Percentiles rank a stretch among this genome's conserved stretches.
These are phyloP conservation scores for Eumerus sabulonum DNA, from an alignment of 2,888 invertebrate species.

Conservation along the genomic window DNA sequence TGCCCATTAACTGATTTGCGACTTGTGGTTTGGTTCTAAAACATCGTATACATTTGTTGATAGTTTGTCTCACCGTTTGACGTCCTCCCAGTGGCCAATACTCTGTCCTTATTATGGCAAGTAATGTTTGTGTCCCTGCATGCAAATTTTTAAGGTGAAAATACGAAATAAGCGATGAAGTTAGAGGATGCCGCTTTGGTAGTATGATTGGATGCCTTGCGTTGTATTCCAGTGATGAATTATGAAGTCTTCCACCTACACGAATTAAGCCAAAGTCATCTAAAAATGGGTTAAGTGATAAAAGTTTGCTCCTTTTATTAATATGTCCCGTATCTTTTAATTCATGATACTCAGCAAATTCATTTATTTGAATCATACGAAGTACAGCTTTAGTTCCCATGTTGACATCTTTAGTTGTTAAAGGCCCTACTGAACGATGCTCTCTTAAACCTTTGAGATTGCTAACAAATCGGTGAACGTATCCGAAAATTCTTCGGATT, in stretches of 20 bases:
- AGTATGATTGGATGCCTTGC: constrained; percentile 20
- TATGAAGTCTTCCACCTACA: constrained; percentile 17
- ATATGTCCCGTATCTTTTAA: too few species aligned
- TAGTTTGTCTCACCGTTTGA: background rate
- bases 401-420: too few species aligned
- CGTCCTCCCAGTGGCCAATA: constrained; percentile 9
- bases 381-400: too few species aligned
- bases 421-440: too few species aligned
- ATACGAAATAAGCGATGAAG: background rate
- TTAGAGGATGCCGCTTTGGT: constrained; percentile 14
- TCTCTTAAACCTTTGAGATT: too few species aligned
- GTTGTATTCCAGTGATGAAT: constrained; percentile 3
- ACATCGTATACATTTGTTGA: constrained; percentile 14
- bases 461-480: background rate
- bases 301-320: too few species aligned
- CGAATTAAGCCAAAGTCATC: background rate
- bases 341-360: too few species aligned
- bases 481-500: too few species aligned
- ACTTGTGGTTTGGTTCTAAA: constrained; percentile 2
- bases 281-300: constrained; percentile 3
- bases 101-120: constrained; percentile 2
- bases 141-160: constrained; percentile 13
- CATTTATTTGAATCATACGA: too few species aligned
- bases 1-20: constrained; percentile 10
- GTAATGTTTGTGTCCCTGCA: constrained; percentile 14